phyloP scores from a whole-genome alignment of 92 coral and sea anemone species.

The Bergia puertoricense region DNA sequence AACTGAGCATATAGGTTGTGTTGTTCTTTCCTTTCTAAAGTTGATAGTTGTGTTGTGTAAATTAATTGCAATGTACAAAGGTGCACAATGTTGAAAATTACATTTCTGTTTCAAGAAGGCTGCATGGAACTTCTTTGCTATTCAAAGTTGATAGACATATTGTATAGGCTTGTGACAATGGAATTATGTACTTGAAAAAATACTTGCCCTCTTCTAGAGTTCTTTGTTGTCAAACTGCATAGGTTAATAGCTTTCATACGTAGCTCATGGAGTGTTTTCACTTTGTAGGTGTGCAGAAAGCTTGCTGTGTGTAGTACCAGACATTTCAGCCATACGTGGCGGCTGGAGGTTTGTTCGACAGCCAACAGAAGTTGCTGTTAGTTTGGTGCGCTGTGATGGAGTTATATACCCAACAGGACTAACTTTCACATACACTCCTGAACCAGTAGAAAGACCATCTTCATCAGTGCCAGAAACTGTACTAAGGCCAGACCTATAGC shows the following conservation, averaged over 20 bases:
- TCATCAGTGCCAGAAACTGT: slow-evolving; percentile 60
- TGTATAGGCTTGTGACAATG: too few relatives aligned
- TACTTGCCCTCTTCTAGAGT: too few relatives aligned
- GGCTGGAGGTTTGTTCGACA: slow-evolving; percentile 98
- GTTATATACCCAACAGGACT: slow-evolving; percentile 97
- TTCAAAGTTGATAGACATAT: too few relatives aligned
- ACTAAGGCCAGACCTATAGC: slow-evolving; percentile 41
- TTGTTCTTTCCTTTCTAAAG: too few relatives aligned
- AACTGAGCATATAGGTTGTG: too few relatives aligned
- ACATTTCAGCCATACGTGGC: slow-evolving; percentile 95
- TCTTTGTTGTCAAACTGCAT: background rate
- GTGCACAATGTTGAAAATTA: too few relatives aligned
- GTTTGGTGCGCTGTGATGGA: slow-evolving; percentile 94
- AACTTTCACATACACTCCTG: slow-evolving; percentile 97
- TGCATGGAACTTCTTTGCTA: too few relatives aligned
- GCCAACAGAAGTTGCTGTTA: slow-evolving; percentile 96
- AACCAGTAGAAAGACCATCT: slow-evolving; percentile 90
- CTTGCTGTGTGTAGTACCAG: slow-evolving; percentile 96
- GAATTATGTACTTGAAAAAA: too few relatives aligned
- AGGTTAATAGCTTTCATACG: background rate
- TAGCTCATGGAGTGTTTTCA: background rate
- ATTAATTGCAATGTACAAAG: too few relatives aligned
- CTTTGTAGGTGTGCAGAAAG: slow-evolving; percentile 87
- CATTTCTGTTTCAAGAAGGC: too few relatives aligned
- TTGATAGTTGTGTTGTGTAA: too few relatives aligned